Percentiles rank a stretch among this genome's conserved stretches.
These are phyloP conservation scores for Thymelicus acteon DNA, from an alignment of 2,888 invertebrate species.

Conservation along the genomic window DNA sequence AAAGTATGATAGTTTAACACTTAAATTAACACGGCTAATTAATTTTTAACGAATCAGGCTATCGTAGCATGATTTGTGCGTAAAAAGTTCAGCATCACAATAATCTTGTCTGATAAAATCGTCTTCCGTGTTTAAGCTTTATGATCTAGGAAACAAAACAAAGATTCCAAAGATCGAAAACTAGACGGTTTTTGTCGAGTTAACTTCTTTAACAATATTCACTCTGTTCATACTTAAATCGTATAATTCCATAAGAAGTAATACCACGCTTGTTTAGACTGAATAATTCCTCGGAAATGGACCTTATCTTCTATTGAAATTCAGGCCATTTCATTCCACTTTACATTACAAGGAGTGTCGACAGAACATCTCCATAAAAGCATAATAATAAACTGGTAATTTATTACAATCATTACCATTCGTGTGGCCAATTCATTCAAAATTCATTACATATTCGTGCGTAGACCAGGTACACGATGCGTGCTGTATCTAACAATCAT, in stretches of 20 bases:
- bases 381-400: background rate
- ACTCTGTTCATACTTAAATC: background rate
- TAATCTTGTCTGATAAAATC: background rate
- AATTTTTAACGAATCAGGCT: too few species aligned
- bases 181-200: background rate
- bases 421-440: slow-evolving; percentile 1
- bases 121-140: slow-evolving; percentile 7
- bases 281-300: too few species aligned
- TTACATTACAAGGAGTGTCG: too few species aligned
- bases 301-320: too few species aligned
- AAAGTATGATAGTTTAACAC: too few species aligned
- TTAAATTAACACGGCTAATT: too few species aligned
- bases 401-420: background rate
- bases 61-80: too few species aligned
- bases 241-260: too few species aligned
- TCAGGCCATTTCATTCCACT: too few species aligned
- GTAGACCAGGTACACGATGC: slow-evolving; percentile 6
- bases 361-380: background rate
- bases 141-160: slow-evolving; percentile 1
- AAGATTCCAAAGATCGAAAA: background rate
- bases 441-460: slow-evolving; percentile 15
- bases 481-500: slow-evolving; percentile 15
- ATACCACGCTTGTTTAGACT: too few species aligned
- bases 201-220: background rate
- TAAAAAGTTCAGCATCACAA: slow-evolving; percentile 1